Conservation (phyloP, 2,113 vertebrate species). For the Colossoma macropomum region DNA sequence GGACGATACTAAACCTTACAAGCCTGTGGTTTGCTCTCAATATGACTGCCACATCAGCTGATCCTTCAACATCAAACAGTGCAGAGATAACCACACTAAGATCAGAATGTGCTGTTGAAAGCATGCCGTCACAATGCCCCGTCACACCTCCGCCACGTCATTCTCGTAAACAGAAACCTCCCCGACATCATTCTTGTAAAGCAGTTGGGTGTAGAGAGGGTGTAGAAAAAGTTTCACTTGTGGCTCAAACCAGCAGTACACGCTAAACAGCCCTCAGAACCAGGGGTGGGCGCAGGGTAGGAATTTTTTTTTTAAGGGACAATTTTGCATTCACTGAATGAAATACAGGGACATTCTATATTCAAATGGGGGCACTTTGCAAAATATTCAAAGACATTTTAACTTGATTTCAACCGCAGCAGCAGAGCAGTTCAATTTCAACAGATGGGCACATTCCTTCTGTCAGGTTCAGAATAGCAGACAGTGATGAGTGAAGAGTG, state of each 20-base stretch:
- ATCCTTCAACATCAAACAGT: neutral
- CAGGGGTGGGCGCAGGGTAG: too few species aligned
- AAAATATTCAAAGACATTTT: too few species aligned
- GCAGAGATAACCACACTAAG: neutral
- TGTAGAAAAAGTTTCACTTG: neutral
- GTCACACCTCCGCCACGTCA: neutral
- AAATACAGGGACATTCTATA: too few species aligned
- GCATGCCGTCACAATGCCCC: neutral
- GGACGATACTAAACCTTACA: neutral
- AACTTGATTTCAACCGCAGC: too few species aligned
- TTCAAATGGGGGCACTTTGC: too few species aligned
- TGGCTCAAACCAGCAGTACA: neutral
- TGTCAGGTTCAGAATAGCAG: too few species aligned
- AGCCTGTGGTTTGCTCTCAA: neutral
- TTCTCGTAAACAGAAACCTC: constrained; percentile 21
- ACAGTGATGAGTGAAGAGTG: too few species aligned
- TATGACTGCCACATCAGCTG: neutral
- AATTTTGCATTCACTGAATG: too few species aligned
- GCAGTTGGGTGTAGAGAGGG: neutral
- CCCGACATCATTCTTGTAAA: neutral
- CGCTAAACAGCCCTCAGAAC: too few species aligned
- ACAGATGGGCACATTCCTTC: too few species aligned
- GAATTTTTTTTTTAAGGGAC: too few species aligned
- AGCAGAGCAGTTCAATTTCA: too few species aligned
- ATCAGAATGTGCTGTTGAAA: neutral